Base-by-base conservation (phyloP, 2,888 invertebrate species). In the Thymelicus acteon region DNA sequence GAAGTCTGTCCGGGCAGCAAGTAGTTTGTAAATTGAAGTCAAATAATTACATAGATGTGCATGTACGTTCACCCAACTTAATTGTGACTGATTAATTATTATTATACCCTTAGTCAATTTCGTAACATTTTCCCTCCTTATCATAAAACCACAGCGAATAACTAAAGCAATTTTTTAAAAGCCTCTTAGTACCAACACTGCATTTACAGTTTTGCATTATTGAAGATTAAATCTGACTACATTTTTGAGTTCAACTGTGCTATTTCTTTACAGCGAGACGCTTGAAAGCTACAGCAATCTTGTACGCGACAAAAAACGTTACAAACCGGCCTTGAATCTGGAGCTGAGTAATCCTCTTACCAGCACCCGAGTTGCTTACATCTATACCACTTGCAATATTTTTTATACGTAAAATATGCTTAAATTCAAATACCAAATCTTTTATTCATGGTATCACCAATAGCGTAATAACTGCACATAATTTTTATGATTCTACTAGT, bases 341-440 rank as follows among this genome's bases (percentile, higher is more conserved):
- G 37, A 76, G 73, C 72, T 73, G 72, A 75, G 77, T 79, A 80
- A 79, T 80, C 78, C 78, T 78, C 77, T 79, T 76, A 78, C 76
- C 73, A 70, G 66, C 72, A 70, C 71, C 71, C 69, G 71, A 63
- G 74, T 75, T 78, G 77, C 74, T 79, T 78, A 82, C 81, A 60
- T 67, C 69, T 72, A 58, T 40, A 60, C 47, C 31, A 58, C 63
- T 63, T 48, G 62, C 61, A 62, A 69, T 63, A 63, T 52, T 52
- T 31, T 64, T 44, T 7, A 44, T 44, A 8, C 44, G 0, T 10
- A 19, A 19, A 19, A 19, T 19, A 19, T 19, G 19, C 19, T 19
- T 19, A 19, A 19, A 19, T 19, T 19, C 19, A 19, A 19, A 19
- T 19, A 19, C 19, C 0, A 19, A 5, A 31, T 31, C 1, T 31